Base-by-base conservation (phyloP, 1,140 invertebrate genomes). In the Philopotamus ludificatus region DNA sequence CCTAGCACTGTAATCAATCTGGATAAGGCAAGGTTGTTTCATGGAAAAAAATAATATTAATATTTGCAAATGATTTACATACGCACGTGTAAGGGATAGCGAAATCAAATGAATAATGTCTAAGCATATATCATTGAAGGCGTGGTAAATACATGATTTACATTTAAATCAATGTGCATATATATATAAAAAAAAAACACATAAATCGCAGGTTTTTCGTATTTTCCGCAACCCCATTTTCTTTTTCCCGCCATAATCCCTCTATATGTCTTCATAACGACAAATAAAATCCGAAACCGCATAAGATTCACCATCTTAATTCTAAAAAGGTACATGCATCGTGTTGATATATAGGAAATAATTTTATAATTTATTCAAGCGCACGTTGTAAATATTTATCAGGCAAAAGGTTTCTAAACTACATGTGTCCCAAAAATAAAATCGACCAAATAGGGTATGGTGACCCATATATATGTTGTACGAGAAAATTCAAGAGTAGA, bases 391-490 rank as follows among this genome's bases (percentile, higher is more conserved):
- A 47, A 47, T 47, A 16, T 47, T 47, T 47, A 47, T 47, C 28
- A 18, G 25, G 21, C 10, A 18, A n/a, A 28, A 26, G 57, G 57
- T 57, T 57, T 41, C 39, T n/a, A 21, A 57, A 57, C 28, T 57
- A 42, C 34, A 18, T 39, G 22, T 10, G 42, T 55, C 8, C 22
- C 53, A 16, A 7, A 41, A 41, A 57, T 57, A 57, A 57, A 57
- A 42, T 42, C 20, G 54, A 22, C 8, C n/a, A n/a, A n/a, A n/a
- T n/a, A n/a, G n/a, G n/a, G n/a, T n/a, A n/a, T n/a, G n/a, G n/a
- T n/a, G n/a, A n/a, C n/a, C n/a, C n/a, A n/a, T n/a, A n/a, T n/a
- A n/a, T n/a, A n/a, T n/a, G n/a, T n/a, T n/a, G n/a, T n/a, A n/a
- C n/a, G n/a, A n/a, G n/a, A n/a, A n/a, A n/a, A n/a, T n/a, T n/a